Conservation (phyloP, 2,888 invertebrate species). For the Tetramorium bicarinatum region DNA sequence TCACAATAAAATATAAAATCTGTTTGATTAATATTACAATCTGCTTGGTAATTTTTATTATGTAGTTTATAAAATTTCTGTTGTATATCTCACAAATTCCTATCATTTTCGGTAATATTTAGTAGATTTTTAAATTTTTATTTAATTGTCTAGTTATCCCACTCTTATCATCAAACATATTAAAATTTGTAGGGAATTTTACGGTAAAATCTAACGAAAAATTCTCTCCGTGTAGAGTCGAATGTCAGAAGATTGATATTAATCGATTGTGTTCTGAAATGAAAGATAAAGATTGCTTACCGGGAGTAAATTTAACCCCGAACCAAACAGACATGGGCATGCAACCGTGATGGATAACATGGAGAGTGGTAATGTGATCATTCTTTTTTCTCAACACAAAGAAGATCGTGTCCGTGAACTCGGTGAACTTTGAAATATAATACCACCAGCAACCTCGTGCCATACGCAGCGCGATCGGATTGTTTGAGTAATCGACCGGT, state of each 20-base stretch:
- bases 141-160: too few species aligned
- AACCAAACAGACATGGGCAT: conserved; percentile 98
- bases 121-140: too few species aligned
- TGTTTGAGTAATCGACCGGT: conserved; percentile 92
- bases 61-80: too few species aligned
- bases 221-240: background rate
- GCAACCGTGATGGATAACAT: conserved; percentile 97
- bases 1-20: too few species aligned
- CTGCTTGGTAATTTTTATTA: too few species aligned
- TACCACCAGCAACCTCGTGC: conserved; percentile 97
- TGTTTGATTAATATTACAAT: too few species aligned
- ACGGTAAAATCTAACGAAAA: too few species aligned
- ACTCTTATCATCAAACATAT: too few species aligned
- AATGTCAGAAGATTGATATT: background rate
- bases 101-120: too few species aligned
- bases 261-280: background rate
- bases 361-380: conserved; percentile 96
- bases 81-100: too few species aligned
- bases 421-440: conserved; percentile 97
- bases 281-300: conserved; percentile 86
- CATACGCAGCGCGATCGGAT: conserved; percentile 91
- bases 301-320: conserved; percentile 95
- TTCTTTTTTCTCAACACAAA: conserved; percentile 97
- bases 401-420: conserved; percentile 97
- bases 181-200: too few species aligned